Conservation (phyloP, 1,140 invertebrate species). For the Monomorium pharaonis region DNA sequence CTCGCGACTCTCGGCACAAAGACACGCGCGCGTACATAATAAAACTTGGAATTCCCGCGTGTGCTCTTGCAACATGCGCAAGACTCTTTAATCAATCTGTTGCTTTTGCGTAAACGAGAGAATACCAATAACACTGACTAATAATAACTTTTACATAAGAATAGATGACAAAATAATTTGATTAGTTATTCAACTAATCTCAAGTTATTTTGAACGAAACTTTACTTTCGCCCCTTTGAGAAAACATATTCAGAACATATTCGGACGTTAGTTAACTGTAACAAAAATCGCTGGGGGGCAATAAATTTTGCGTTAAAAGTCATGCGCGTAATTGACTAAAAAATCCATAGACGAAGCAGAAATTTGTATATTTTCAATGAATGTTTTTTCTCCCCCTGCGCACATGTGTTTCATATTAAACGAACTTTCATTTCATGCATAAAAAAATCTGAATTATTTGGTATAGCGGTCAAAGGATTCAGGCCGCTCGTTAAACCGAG, state of each 20-base stretch:
- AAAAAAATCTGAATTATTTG: constrained; percentile 40
- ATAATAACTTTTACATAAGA: background rate
- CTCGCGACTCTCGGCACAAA: background rate
- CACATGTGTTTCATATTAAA: background rate
- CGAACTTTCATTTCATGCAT: constrained; percentile 3
- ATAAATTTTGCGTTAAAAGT: background rate
- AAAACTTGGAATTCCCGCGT: background rate
- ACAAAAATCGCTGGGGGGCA: background rate
- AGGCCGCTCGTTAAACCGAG: constrained; percentile 12
- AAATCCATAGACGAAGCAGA: background rate
- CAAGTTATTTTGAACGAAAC: background rate
- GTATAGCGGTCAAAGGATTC: constrained; percentile 5
- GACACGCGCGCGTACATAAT: background rate
- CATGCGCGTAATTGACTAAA: constrained; percentile 4
- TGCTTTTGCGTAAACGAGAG: background rate
- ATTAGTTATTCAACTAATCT: background rate
- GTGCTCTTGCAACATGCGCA: background rate
- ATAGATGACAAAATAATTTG: background rate
- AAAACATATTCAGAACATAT: background rate
- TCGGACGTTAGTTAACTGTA: background rate
- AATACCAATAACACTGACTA: background rate
- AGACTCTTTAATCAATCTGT: background rate
- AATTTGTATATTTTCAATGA: background rate
- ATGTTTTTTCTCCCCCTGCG: background rate
- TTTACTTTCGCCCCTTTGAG: background rate